Evolutionary conservation across 2,888 invertebrate species (phyloP).

Genomic region (Ennomos erosarius): DNA sequence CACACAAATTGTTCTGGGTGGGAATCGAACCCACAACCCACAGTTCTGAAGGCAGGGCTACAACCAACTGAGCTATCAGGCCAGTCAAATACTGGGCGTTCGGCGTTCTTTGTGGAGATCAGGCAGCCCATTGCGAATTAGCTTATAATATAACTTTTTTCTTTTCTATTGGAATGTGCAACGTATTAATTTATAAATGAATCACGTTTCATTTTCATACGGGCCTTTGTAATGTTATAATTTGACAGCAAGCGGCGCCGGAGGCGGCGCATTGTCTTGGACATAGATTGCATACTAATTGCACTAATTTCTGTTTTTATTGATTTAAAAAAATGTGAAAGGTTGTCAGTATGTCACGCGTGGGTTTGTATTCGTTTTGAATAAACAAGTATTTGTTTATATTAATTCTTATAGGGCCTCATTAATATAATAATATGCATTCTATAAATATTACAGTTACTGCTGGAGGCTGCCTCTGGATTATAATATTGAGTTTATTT

Average conservation of each 20-base stretch:
- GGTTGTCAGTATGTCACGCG: constrained; percentile 17
- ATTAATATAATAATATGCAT: not conserved
- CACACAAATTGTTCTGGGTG: too few species aligned
- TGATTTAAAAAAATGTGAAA: constrained; percentile 21
- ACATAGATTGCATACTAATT: constrained; percentile 16
- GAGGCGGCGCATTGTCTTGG: constrained; percentile 9
- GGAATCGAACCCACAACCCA: too few species aligned
- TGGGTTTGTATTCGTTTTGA: constrained; percentile 7
- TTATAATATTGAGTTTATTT: too few species aligned
- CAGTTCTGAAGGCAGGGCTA: too few species aligned
- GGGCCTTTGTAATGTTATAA: constrained; percentile 4
- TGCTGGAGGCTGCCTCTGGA: too few species aligned
- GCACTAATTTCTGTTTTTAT: constrained; percentile 6
- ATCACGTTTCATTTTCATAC: constrained; percentile 14
- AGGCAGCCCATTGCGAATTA: not conserved
- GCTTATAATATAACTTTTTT: too few species aligned
- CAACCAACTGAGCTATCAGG: too few species aligned
- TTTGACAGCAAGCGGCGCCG: constrained; percentile 5
- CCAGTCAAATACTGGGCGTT: too few species aligned
- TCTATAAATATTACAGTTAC: not conserved
- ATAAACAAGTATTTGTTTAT: constrained; percentile 16
- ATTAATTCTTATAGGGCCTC: not conserved
- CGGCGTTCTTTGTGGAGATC: too few species aligned
- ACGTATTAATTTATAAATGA: constrained; percentile 1
- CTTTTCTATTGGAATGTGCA: too few species aligned